A percentile compares a stretch with the other conserved stretches of the same genome.
phyloP scores from a whole-genome alignment of 2,797 vertebrate species.

The Muscicapa comitata region DNA sequence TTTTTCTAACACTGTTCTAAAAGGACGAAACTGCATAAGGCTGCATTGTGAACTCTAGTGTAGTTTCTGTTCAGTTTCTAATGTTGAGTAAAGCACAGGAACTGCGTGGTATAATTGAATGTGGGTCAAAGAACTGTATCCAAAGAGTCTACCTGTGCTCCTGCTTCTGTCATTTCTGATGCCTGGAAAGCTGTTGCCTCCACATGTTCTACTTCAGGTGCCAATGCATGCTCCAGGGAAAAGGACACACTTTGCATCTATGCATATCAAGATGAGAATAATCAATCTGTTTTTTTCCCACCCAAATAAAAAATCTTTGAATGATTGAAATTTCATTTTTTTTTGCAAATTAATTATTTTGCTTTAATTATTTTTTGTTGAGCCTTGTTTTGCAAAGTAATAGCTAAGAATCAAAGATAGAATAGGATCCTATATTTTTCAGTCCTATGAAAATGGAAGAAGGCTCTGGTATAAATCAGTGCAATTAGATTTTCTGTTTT shows the following conservation, averaged over 20 bases:
- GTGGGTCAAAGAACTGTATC: slow-evolving; percentile 44
- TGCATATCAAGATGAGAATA: slow-evolving; percentile 24
- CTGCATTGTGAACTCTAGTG: background rate
- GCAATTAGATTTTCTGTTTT: slow-evolving; percentile 20
- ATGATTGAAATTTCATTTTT: background rate
- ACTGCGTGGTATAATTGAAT: slow-evolving; percentile 1
- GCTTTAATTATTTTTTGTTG: background rate
- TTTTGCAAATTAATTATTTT: background rate
- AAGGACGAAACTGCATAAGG: background rate
- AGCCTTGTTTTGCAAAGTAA: background rate
- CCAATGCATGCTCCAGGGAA: slow-evolving; percentile 20
- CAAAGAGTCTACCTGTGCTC: background rate
- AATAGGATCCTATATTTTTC: background rate
- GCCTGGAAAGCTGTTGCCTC: slow-evolving; percentile 49
- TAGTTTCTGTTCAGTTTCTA: background rate
- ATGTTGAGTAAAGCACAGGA: background rate
- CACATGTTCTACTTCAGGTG: slow-evolving; percentile 45
- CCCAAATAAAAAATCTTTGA: background rate
- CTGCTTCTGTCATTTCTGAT: slow-evolving; percentile 49
- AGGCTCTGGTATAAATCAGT: background rate
- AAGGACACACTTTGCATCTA: slow-evolving; percentile 8
- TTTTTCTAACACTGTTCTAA: background rate
- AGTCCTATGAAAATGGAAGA: background rate
- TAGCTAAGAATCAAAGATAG: background rate
- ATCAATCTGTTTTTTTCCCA: background rate